phyloP scores from a whole-genome alignment of 2,113 vertebrate genomes.

The Callorhinus ursinus region DNA sequence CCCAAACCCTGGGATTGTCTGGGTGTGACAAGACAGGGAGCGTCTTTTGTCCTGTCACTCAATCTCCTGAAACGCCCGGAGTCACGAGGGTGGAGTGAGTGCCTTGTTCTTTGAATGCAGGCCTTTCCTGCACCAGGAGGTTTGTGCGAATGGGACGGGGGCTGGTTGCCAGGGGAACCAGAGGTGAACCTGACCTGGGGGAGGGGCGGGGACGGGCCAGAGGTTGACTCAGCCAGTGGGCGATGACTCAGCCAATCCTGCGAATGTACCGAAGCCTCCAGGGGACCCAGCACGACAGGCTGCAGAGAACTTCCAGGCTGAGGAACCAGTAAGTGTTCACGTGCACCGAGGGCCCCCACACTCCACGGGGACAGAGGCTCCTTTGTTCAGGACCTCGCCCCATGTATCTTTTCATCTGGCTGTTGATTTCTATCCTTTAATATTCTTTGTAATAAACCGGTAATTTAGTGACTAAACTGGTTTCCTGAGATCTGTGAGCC shows the following conservation, averaged over 20 bases:
- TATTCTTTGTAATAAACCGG: background rate
- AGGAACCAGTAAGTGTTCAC: background rate
- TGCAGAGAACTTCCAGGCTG: background rate
- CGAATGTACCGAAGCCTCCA: background rate
- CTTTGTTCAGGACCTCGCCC: background rate
- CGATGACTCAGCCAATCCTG: accelerated
- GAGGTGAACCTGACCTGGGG: background rate
- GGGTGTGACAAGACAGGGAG: background rate
- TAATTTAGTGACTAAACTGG: background rate
- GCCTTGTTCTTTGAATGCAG: background rate
- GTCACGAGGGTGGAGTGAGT: background rate
- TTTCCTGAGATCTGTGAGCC: background rate
- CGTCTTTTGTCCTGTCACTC: background rate
- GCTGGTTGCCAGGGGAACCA: background rate
- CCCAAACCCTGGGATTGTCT: background rate
- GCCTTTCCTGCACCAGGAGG: background rate
- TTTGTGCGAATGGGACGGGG: background rate
- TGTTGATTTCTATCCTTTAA: background rate
- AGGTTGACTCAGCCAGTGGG: background rate
- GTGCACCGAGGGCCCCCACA: background rate
- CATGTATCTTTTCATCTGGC: background rate
- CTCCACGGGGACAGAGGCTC: background rate
- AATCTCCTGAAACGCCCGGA: background rate
- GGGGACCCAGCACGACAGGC: accelerated
- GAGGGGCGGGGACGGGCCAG: background rate